Conservation (phyloP, 2,797 vertebrate genomes). For the Acanthurus lineatus region DNA sequence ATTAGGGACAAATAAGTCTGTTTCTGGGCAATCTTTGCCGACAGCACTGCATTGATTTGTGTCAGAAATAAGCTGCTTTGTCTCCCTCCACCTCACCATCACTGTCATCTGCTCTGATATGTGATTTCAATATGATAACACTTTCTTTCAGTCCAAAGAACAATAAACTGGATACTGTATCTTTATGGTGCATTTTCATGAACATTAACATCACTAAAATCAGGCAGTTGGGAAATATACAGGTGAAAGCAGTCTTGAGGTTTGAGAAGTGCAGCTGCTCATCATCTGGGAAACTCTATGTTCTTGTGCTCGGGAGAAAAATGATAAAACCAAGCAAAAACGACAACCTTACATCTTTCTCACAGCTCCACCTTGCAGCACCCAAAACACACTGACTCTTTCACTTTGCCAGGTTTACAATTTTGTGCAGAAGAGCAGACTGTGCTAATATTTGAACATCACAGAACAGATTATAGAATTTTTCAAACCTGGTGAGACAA, state of each 20-base stretch:
- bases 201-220: neutral
- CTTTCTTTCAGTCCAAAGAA: slow-evolving; percentile 1
- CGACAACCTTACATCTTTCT: neutral
- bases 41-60: slow-evolving; percentile 61
- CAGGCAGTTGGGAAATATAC: neutral
- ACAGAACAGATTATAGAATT: neutral
- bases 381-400: neutral
- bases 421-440: neutral
- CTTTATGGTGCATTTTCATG: neutral
- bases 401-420: neutral
- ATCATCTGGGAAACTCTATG: neutral
- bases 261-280: neutral
- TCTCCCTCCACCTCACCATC: slow-evolving; percentile 17
- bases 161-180: neutral
- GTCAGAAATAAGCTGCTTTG: slow-evolving; percentile 54
- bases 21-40: slow-evolving; percentile 11
- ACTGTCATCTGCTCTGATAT: slow-evolving; percentile 22
- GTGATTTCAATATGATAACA: neutral
- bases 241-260: neutral
- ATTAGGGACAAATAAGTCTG: slow-evolving; percentile 35
- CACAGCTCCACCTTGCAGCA: neutral
- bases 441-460: neutral
- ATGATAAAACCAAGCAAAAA: no score
- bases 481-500: neutral
- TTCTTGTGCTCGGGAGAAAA: no score